Base-by-base conservation (phyloP, 2,797 vertebrate species). In the Orientallactaga sibirica region DNA sequence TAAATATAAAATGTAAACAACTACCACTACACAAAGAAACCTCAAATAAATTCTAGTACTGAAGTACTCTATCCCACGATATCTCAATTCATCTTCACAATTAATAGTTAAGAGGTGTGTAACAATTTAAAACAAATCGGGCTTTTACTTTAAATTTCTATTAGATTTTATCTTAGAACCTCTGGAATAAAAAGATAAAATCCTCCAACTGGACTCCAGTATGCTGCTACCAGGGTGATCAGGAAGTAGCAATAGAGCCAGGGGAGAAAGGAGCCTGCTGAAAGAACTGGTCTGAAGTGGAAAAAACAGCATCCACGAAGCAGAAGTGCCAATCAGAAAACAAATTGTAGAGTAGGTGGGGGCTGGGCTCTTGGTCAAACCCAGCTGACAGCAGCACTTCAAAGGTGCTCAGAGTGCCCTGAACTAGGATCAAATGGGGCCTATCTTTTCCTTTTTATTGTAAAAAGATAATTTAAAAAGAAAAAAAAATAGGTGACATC, bases 131-230 rank as follows among this genome's bases (percentile, higher is more conserved):
- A 82, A 25, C 75, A 11, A 82, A 58, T 55, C 7, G 81, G 9
- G 9, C 0, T 71, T 93, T 90, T 33, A 79, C 41, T 68, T 90
- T 25, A 19, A 88, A 87, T 67, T 67, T 0, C 58, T 79, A 48
- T 90, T 91, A 74, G 76, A 89, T 83, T 78, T 70, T 77, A 24
- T 83, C 70, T 68, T 73, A 27, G 48, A 61, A 58, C 14, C 70
- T 94, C 74, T 67, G 76, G n/a, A 73, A 3, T 84, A 76, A 90
- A n/a, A 74, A 37, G 93, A 84, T 87, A 91, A 93, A 93, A 48
- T 15, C 90, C 41, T 2, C 76, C 75, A 29, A 43, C 2, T 0
- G 5, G 24, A 61, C 86, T 92, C 93, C 64, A 84, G 96, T 73
- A 37, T 93, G 88, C 92, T 93, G 88, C 92, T 61, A 95, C 77